Conservation (phyloP, 2,113 vertebrate genomes). For the Grus americana region DNA sequence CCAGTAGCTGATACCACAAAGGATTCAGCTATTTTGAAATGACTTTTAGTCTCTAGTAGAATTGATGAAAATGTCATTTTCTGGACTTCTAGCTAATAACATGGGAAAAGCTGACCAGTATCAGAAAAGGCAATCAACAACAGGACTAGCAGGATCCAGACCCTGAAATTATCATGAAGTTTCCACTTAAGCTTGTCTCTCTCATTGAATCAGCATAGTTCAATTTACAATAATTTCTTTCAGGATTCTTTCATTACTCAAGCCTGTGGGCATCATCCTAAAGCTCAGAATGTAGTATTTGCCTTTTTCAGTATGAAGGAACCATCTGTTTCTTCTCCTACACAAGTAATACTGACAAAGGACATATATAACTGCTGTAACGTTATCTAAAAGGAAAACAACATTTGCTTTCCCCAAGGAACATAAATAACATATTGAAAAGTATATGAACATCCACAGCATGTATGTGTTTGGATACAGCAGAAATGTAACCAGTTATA, state of each 20-base stretch:
- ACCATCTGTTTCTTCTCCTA: constrained; percentile 65
- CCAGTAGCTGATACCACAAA: not conserved
- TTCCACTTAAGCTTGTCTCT: not conserved
- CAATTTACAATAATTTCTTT: not conserved
- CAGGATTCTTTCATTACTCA: not conserved
- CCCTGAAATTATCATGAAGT: not conserved
- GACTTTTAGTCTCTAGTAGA: not conserved
- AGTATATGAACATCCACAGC: constrained; percentile 49
- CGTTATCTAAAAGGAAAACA: constrained; percentile 42
- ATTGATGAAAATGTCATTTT: not conserved
- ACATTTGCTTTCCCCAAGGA: constrained; percentile 50
- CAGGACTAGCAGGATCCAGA: not conserved
- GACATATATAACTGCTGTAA: constrained; percentile 46
- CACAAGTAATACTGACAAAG: constrained; percentile 63
- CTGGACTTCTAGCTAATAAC: not conserved
- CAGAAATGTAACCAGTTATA: not conserved
- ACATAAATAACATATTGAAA: constrained; percentile 67
- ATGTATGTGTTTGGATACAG: not conserved
- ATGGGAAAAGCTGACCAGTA: not conserved
- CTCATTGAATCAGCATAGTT: not conserved
- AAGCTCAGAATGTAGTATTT: constrained; percentile 39
- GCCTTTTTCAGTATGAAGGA: constrained; percentile 46
- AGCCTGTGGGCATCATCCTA: not conserved
- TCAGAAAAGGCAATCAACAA: not conserved
- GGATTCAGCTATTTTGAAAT: not conserved